Evolutionary conservation across 2,113 vertebrate species (phyloP).

Genomic region (Seriola dumerili): DNA sequence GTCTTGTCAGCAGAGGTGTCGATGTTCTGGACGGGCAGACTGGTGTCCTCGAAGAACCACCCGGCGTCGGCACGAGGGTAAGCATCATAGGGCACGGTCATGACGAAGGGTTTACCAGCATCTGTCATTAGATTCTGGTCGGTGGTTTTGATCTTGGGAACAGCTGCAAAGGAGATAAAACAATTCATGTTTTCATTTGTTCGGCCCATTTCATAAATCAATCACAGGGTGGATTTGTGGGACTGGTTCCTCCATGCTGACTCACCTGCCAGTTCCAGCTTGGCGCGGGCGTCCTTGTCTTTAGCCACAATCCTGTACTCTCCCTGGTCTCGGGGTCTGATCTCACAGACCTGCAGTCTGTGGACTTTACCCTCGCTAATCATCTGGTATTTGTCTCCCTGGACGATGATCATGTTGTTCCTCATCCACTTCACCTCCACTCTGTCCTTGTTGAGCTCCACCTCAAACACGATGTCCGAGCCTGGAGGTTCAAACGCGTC

Average conservation of each 20-base stretch:
- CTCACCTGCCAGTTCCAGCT: conserved; percentile 96
- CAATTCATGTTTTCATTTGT: background rate
- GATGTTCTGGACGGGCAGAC: conserved; percentile 90
- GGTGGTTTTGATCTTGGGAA: conserved; percentile 94
- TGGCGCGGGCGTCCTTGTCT: conserved; percentile 97
- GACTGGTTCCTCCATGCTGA: background rate
- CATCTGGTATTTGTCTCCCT: conserved; percentile 99
- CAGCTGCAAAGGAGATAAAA: conserved; percentile 80
- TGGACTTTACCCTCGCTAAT: conserved; percentile 97
- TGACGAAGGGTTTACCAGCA: conserved; percentile 92
- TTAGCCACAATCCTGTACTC: conserved; percentile 97
- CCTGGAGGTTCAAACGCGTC: conserved; percentile 93
- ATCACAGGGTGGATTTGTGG: no score
- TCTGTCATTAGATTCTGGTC: conserved; percentile 97
- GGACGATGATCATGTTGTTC: conserved; percentile 97
- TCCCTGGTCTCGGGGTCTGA: conserved; percentile 95
- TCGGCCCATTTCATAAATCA: background rate
- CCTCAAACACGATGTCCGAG: conserved; percentile 92
- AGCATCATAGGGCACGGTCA: conserved; percentile 94
- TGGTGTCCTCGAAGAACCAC: conserved; percentile 89
- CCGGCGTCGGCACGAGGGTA: conserved; percentile 96
- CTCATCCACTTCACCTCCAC: conserved; percentile 98
- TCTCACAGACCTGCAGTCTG: conserved; percentile 94
- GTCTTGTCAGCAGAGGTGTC: conserved; percentile 91
- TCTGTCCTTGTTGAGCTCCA: conserved; percentile 96